A percentile compares a stretch with the other conserved stretches of the same genome.
phyloP scores from a whole-genome alignment of 2,888 invertebrate genomes.

The Chirona hameri region DNA sequence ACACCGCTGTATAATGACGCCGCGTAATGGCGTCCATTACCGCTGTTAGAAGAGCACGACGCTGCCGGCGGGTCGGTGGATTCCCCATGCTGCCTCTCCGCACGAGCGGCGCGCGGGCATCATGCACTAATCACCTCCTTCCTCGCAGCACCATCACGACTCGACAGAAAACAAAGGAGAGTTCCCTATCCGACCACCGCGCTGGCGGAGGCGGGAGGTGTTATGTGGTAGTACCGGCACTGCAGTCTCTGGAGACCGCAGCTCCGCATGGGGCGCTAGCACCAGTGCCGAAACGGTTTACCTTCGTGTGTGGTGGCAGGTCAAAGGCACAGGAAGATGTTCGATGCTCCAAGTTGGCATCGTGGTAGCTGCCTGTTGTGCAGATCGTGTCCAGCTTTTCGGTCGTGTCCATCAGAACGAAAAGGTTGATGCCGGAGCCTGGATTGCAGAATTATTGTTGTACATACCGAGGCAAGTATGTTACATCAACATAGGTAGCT shows the following conservation, averaged over 20 bases:
- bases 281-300: background rate
- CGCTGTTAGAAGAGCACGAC: background rate
- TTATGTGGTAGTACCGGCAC: background rate
- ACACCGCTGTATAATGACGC: background rate
- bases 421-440: no score
- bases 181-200: background rate
- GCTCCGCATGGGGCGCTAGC: background rate
- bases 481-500: no score
- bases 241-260: background rate
- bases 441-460: no score
- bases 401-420: no score
- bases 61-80: background rate
- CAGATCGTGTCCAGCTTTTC: no score
- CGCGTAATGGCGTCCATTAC: background rate
- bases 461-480: no score
- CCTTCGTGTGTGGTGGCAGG: no score
- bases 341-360: no score
- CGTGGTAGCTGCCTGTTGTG: no score
- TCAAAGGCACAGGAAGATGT: no score
- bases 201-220: background rate
- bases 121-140: background rate
- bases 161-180: background rate
- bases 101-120: background rate
- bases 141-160: background rate
- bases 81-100: background rate